Evolutionary conservation across 2,797 vertebrate genomes (phyloP), one percentile per base, ranked within the genome.

Genomic region (Anas bahamensis): DNA sequence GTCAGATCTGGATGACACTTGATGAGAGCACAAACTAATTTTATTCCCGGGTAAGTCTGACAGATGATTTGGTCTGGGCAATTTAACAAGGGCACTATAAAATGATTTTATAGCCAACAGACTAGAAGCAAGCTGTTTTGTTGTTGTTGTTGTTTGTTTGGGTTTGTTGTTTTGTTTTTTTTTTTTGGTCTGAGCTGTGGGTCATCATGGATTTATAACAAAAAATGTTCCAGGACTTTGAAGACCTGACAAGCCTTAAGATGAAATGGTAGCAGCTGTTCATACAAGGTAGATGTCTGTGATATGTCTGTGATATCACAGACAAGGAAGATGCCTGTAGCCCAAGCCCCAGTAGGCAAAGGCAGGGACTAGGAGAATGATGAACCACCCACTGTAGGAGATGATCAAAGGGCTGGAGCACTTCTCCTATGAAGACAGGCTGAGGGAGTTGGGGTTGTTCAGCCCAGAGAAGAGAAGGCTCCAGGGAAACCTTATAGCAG

Each of bases 11-110:
- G 74, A 64, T 74, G 65, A 52, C 48, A 60, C 65, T 86, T 90
- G 86, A 94, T 71, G 79, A 74, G 48, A 82, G 61, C 78, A 86
- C 86, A 88, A 90, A 89, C 82, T 86, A 53, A 86, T 93, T 95
- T 93, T 91, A 93, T 93, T 95, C 74, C 74, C 60, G 77, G n/a
- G n/a, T 89, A 79, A 74, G 68, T 83, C 77, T 90, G 74, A 88
- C 63, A 91, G 89, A 90, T 88, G 0, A 73, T 93, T 96, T 88
- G 61, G 57, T 61, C 81, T 90, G 77, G 53, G 50, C 88, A 94
- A 94, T 91, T 96, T 82, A 95, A 93, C 91, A 94, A 82, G 88
- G 81, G 80, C 89, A 74, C 83, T 91, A 77, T 55, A 93, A 72
- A 91, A 88, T 69, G 44, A 87, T 96, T 91, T 96, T 86, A 93